Evolutionary conservation across 2,797 vertebrate genomes (phyloP).

Genomic region (Scyliorhinus canicula): DNA sequence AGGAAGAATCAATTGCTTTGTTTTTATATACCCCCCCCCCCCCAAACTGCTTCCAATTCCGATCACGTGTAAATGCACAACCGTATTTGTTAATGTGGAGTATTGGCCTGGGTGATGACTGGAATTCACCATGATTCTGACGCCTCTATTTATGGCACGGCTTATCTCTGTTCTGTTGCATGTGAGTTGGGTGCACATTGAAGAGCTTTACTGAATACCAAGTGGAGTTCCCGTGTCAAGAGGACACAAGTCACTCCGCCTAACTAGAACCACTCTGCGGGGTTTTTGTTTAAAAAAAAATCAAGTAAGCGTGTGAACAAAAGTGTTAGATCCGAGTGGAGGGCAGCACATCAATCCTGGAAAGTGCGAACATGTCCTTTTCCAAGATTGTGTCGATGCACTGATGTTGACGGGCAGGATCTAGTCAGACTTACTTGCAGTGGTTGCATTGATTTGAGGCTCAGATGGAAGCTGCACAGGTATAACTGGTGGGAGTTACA

Average conservation of each 20-base stretch:
- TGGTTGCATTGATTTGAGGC: constrained; percentile 6
- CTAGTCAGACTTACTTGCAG: not conserved
- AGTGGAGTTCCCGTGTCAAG: constrained; percentile 45
- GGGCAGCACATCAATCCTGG: not conserved
- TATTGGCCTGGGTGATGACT: constrained; percentile 16
- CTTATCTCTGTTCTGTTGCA: constrained; percentile 30
- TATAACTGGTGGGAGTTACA: not conserved
- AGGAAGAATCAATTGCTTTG: not conserved
- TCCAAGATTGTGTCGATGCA: not conserved
- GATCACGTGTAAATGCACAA: constrained; percentile 32
- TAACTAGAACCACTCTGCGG: not conserved
- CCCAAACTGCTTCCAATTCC: not conserved
- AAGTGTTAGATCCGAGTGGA: not conserved
- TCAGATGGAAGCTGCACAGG: constrained; percentile 36
- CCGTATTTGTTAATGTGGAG: constrained; percentile 34
- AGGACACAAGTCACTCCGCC: constrained; percentile 44
- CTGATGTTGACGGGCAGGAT: not conserved
- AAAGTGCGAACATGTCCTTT: constrained; percentile 5
- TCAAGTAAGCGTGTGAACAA: not conserved
- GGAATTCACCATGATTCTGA: constrained; percentile 11
- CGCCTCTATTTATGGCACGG: constrained; percentile 30
- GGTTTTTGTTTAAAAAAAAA: no score
- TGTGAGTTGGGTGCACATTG: constrained; percentile 20
- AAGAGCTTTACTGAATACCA: constrained; percentile 30
- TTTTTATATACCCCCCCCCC: not conserved